Conservation (phyloP, 2,113 vertebrate species). For the Dissostichus mawsoni region DNA sequence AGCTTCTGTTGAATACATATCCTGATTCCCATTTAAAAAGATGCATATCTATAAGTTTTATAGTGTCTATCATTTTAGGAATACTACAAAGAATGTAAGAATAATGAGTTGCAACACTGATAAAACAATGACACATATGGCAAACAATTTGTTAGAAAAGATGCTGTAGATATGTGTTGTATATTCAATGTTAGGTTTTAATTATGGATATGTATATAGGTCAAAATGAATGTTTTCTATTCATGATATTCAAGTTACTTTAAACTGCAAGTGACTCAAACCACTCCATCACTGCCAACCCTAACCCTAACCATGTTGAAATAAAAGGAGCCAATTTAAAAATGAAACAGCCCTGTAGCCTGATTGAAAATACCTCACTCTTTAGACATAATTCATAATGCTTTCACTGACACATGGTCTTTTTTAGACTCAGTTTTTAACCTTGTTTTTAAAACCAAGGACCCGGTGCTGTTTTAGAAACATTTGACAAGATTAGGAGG, state of each 20-base stretch:
- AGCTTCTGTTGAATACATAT: background rate
- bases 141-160: background rate
- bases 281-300: no score
- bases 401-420: background rate
- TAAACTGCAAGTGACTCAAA: background rate
- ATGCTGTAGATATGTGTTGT: background rate
- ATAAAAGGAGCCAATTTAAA: background rate
- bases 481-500: conserved; percentile 76
- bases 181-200: background rate
- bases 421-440: background rate
- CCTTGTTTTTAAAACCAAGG: conserved; percentile 1
- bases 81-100: background rate
- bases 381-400: conserved; percentile 11
- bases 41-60: no score
- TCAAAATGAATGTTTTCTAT: background rate
- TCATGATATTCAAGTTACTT: background rate
- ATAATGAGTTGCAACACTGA: background rate
- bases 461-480: conserved; percentile 49
- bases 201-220: background rate
- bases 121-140: no score
- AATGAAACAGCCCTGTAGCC: background rate
- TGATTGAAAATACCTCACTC: background rate
- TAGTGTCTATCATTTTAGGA: background rate
- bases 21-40: background rate
- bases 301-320: background rate